phyloP scores from a whole-genome alignment of 2,888 invertebrate genomes.

The Microlaimidae sp. region DNA sequence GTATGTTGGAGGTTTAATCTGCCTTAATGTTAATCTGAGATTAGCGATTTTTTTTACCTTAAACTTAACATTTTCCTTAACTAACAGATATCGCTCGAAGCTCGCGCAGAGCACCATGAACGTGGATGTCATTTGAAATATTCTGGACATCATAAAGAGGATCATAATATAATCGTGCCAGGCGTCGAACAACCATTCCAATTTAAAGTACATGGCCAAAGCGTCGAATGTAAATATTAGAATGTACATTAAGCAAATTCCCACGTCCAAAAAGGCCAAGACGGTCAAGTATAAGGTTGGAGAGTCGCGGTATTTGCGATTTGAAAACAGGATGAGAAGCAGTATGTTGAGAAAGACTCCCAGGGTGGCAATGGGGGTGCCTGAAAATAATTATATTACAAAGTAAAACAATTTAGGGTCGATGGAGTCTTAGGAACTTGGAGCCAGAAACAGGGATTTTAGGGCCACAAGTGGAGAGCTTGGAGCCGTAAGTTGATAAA shows the following conservation, averaged over 20 bases:
- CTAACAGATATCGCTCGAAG: too few relatives aligned
- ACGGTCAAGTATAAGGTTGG: conserved; percentile 2
- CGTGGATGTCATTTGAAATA: conserved; percentile 27
- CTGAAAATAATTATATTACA: conserved; percentile 14
- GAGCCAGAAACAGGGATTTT: too few relatives aligned
- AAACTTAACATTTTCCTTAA: too few relatives aligned
- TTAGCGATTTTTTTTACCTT: too few relatives aligned
- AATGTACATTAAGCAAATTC: conserved; percentile 28
- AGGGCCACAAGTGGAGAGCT: too few relatives aligned
- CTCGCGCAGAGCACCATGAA: conserved; percentile 27
- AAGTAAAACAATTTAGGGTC: too few relatives aligned
- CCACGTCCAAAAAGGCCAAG: conserved; percentile 17
- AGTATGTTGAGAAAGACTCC: conserved; percentile 25
- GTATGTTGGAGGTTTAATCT: too few relatives aligned
- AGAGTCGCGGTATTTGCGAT: too few relatives aligned
- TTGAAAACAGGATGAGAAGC: conserved; percentile 21
- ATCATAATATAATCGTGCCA: conserved; percentile 28
- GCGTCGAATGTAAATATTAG: conserved; percentile 28
- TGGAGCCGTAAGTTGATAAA: too few relatives aligned
- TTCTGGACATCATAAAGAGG: conserved; percentile 21
- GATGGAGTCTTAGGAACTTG: too few relatives aligned
- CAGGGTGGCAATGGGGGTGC: conserved; percentile 25
- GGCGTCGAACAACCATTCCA: conserved; percentile 22
- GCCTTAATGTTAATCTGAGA: too few relatives aligned
- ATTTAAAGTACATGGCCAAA: conserved; percentile 23